A percentile compares a stretch with the other conserved stretches of the same genome.
Evolutionary conservation across 2,797 vertebrate species (phyloP).

Genomic region (Enteromius fasciolatus): DNA sequence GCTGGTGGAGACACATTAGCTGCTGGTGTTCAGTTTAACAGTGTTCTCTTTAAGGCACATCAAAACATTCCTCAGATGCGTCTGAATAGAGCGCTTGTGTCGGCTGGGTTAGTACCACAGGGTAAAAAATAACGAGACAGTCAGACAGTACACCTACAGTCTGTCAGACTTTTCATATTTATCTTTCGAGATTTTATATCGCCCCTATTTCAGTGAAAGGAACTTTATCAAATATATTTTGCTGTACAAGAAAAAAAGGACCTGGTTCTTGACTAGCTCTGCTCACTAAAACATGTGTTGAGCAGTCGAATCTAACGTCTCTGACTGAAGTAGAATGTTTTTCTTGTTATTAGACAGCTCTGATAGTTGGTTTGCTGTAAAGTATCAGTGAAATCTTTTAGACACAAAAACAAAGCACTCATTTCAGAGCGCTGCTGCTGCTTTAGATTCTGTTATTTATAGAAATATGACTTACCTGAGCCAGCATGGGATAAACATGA

Average conservation of each 20-base stretch:
- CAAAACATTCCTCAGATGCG: conserved; percentile 54
- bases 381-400: not conserved
- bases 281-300: not conserved
- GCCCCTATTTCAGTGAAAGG: not conserved
- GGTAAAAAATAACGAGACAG: not conserved
- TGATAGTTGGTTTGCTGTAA: not conserved
- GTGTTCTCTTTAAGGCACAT: conserved; percentile 70
- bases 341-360: not conserved
- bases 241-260: not conserved
- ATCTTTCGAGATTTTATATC: not conserved
- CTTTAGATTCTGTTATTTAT: not conserved
- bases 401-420: not conserved
- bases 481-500: conserved; percentile 62
- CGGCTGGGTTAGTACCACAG: not conserved
- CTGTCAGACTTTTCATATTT: not conserved
- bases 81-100: conserved; percentile 18
- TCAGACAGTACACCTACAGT: not conserved
- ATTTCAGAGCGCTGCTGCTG: not conserved
- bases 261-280: no score
- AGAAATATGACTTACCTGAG: conserved; percentile 74
- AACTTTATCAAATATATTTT: not conserved
- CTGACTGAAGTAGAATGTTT: not conserved
- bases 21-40: conserved; percentile 58
- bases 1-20: conserved; percentile 68
- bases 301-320: not conserved